These are phyloP conservation scores for Allygus modestus DNA, from an alignment of 2,888 invertebrate genomes.

Conservation along the genomic window DNA sequence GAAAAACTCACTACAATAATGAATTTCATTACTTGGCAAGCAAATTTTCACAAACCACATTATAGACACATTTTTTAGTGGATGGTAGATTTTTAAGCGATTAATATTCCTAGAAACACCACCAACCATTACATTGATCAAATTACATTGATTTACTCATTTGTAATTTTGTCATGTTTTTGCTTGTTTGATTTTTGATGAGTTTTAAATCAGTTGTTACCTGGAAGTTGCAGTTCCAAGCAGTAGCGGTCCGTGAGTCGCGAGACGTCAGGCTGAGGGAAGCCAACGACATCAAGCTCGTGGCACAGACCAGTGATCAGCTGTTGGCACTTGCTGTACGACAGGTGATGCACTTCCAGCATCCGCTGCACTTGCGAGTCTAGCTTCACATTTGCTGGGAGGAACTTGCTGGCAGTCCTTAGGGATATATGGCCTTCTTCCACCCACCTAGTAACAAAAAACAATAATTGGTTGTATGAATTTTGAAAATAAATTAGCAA, in stretches of 20 bases:
- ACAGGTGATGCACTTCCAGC: constrained; percentile 22
- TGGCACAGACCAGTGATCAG: constrained; percentile 42
- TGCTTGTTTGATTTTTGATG: no score
- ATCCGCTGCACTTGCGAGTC: constrained; percentile 65
- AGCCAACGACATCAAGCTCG: constrained; percentile 68
- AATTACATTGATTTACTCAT: no score
- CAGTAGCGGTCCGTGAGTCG: constrained; percentile 73
- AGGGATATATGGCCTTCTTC: constrained; percentile 71
- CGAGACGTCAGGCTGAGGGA: constrained; percentile 72
- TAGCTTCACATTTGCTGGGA: constrained; percentile 65
- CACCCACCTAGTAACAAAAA: constrained; percentile 68
- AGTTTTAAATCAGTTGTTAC: no score
- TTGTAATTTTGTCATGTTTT: no score
- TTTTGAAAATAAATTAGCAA: background rate
- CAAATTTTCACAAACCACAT: no score
- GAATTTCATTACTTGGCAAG: no score
- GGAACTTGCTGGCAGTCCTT: constrained; percentile 67
- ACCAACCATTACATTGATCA: no score
- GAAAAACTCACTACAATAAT: no score
- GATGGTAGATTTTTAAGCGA: no score
- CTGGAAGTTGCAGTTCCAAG: constrained; percentile 74
- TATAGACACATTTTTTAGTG: no score
- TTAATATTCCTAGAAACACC: no score
- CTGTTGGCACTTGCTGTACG: constrained; percentile 28
- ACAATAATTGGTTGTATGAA: background rate